Conservation (phyloP, 2,113 vertebrate genomes). For the Tychaedon coryphoeus region DNA sequence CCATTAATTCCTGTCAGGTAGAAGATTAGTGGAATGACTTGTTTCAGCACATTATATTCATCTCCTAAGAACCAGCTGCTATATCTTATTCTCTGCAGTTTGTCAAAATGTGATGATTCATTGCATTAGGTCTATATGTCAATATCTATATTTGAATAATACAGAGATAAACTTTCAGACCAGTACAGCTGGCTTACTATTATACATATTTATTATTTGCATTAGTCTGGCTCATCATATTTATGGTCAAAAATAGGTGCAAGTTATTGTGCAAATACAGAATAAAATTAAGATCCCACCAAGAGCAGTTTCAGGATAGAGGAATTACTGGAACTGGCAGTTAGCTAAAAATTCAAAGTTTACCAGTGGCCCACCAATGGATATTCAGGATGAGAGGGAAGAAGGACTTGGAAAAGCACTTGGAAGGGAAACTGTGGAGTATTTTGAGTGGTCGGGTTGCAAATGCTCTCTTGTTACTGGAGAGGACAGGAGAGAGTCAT, state of each 20-base stretch:
- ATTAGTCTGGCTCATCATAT: not conserved
- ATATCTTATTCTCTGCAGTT: not conserved
- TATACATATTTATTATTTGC: not conserved
- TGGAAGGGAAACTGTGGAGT: not conserved
- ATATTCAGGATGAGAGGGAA: not conserved
- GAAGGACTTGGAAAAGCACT: not conserved
- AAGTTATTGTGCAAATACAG: not conserved
- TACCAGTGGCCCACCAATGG: not conserved
- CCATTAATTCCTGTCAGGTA: not conserved
- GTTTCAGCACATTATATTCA: not conserved
- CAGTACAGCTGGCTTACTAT: not conserved
- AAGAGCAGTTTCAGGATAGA: not conserved
- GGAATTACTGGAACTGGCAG: not conserved
- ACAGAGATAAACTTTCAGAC: slow-evolving; percentile 5
- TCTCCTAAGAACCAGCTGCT: not conserved
- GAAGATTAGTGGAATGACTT: not conserved
- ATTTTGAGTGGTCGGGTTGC: not conserved
- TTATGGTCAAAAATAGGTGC: not conserved
- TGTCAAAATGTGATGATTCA: slow-evolving; percentile 23
- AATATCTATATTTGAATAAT: slow-evolving; percentile 4
- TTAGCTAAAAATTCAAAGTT: not conserved
- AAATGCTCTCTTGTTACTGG: not conserved
- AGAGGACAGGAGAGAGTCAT: not conserved
- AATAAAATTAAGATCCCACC: not conserved
- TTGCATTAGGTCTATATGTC: slow-evolving; percentile 1